These are phyloP conservation scores for Phoxinus phoxinus DNA, from an alignment of 2,113 vertebrate genomes.

Conservation along the genomic window DNA sequence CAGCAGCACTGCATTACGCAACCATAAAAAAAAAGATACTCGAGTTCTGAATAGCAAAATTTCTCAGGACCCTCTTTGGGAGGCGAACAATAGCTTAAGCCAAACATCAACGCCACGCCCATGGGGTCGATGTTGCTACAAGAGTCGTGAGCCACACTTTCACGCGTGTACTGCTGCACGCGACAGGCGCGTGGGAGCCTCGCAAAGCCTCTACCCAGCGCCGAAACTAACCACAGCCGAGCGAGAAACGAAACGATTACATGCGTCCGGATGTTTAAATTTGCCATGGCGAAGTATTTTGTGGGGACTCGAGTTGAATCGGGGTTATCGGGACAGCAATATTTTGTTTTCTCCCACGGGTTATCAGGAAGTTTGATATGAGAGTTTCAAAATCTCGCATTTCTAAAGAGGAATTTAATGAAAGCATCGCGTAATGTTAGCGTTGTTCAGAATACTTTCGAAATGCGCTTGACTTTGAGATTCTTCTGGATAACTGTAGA, in stretches of 20 bases:
- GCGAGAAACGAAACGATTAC: neutral
- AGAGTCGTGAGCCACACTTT: constrained; percentile 67
- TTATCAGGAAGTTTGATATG: neutral
- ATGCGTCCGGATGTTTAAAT: neutral
- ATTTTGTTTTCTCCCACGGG: neutral
- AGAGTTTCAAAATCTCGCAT: neutral
- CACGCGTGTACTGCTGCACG: constrained; percentile 69
- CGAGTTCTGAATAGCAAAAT: neutral
- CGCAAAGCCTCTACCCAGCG: neutral
- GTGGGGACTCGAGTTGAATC: neutral
- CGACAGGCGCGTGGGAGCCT: constrained; percentile 73
- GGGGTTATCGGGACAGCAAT: neutral
- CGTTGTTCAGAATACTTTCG: neutral
- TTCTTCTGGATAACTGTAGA: neutral
- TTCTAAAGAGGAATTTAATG: neutral
- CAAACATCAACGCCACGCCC: constrained; percentile 72
- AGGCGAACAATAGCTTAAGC: constrained; percentile 51
- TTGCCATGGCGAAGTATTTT: neutral
- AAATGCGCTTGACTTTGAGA: neutral
- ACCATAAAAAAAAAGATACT: neutral
- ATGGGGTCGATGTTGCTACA: constrained; percentile 68
- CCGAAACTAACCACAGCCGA: constrained; percentile 1
- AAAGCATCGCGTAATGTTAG: neutral
- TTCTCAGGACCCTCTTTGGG: constrained; percentile 32
- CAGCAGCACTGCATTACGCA: neutral